Base-by-base conservation (phyloP, 2,888 invertebrate species). In the Acleris sparsana region DNA sequence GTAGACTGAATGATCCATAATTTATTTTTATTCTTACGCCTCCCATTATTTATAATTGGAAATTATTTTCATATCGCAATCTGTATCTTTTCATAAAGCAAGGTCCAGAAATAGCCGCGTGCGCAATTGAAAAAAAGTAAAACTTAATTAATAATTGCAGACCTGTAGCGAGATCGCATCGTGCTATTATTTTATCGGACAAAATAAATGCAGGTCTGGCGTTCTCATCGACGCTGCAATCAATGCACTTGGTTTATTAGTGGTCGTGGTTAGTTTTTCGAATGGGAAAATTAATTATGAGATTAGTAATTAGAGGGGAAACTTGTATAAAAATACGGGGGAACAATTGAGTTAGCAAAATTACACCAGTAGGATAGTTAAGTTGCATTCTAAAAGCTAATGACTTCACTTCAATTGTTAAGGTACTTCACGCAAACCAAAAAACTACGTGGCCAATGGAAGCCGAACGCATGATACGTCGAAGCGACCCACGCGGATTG, bases 61-160 rank as follows among this genome's bases (percentile, higher is more conserved):
- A 33, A 33, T 33, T 33, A 33, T 0, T 33, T 33, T 4, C 39
- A 39, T 39, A 39, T 39, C 51, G 20, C 22, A 20, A 18, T 33
- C 53, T 33, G 20, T 16, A 48, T 59, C 53, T 17, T 29, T 20
- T 16, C 25, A 55, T 44, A 16, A 33, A 6, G 43, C 58, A 49
- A 29, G 43, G 17, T 53, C 39, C 33, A 64, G 43, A 49, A 55
- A 60, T 60, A 49, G 53, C 53, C 18, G 25, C 18, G 59, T 49
- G 49, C 1, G 22, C 6, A 60, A 60, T 29, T 43, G 43, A 55
- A 53, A 60, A 56, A 64, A 64, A 53, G 53, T 29, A 44, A 60
- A 60, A 53, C 43, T 48, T 64, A 60, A 64, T 64, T 64, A 64
- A 49, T 49, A 64, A 64, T 53, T 51, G 64, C 49, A 13, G 6